Evolutionary conservation across 2,113 vertebrate species (phyloP), one percentile per base, ranked within the genome.

Genomic region (Hemibagrus wyckioides): DNA sequence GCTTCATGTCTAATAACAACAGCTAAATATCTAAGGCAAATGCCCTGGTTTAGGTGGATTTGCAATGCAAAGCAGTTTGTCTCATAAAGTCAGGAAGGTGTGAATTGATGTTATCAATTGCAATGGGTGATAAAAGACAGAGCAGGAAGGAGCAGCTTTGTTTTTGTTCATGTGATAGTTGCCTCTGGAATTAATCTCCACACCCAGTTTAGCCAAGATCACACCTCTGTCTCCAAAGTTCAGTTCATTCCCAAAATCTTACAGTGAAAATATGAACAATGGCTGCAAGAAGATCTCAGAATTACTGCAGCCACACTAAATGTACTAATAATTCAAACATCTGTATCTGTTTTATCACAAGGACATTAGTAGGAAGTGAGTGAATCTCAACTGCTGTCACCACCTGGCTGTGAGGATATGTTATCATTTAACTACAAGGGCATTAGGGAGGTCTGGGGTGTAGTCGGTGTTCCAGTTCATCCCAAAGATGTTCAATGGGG

Each of bases 1-100:
- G 10, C 39, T 48, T 48, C 73, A 48, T 52, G 48, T 5, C 8
- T 30, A 44, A 80, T 44, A 41, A 8, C 36, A 25, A 36, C 30
- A 84, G 44, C 67, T 57, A 0, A 56, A 85, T 15, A 59, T 89
- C 92, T 86, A 88, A 92, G 80, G 90, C 91, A 92, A 90, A 93
- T 88, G 21, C 76, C 17, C n/a, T 19, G 21, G 14, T 15, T 36
- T 82, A 36, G 75, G 77, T 61, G 65, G 85, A 89, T 91, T 88
- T 92, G 86, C 87, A 89, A 93, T 94, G 92, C 92, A 94, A 94
- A 94, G 54, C 52, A 61, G 73, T 75, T 88, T 61, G 77, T 86
- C 88, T 86, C 59, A 82, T 69, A n/a, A 5, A 2, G 91, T 82
- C 85, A 90, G 90, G 91, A 93, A 92, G 83, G 33, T 1, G 50